phyloP scores from a whole-genome alignment of 1,140 invertebrate species.

The Battus philenor region DNA sequence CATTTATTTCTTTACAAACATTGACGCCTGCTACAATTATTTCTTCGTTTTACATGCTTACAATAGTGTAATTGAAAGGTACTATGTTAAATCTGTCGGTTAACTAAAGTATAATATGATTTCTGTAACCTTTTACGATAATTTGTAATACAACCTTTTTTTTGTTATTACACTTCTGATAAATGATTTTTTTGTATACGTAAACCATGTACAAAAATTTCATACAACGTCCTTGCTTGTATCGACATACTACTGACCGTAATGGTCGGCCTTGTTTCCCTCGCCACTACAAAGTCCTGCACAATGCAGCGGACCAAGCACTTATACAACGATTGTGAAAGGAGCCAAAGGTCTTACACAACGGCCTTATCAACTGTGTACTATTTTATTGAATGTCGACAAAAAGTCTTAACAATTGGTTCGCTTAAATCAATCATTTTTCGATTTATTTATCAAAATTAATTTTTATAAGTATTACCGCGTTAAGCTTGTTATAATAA shows the following conservation, averaged over 20 bases:
- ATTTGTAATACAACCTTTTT: too few species aligned
- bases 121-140: too few species aligned
- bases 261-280: slow-evolving; percentile 8
- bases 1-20: too few species aligned
- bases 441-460: background rate
- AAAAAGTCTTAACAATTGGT: background rate
- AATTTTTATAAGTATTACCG: background rate
- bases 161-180: too few species aligned
- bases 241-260: background rate
- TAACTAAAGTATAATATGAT: too few species aligned
- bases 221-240: slow-evolving; percentile 3
- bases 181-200: too few species aligned
- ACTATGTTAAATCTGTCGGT: too few species aligned
- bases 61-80: too few species aligned
- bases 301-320: slow-evolving; percentile 2
- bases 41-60: too few species aligned
- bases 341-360: slow-evolving; percentile 22
- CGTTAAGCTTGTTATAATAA: background rate
- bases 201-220: slow-evolving; percentile 2
- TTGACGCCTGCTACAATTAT: too few species aligned
- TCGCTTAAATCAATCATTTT: background rate
- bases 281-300: slow-evolving; percentile 8
- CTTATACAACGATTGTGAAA: slow-evolving; percentile 29
- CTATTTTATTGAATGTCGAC: slow-evolving; percentile 21
- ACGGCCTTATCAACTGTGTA: slow-evolving; percentile 23